Conservation (phyloP, 2,797 vertebrate genomes). For the Alosa sapidissima region DNA sequence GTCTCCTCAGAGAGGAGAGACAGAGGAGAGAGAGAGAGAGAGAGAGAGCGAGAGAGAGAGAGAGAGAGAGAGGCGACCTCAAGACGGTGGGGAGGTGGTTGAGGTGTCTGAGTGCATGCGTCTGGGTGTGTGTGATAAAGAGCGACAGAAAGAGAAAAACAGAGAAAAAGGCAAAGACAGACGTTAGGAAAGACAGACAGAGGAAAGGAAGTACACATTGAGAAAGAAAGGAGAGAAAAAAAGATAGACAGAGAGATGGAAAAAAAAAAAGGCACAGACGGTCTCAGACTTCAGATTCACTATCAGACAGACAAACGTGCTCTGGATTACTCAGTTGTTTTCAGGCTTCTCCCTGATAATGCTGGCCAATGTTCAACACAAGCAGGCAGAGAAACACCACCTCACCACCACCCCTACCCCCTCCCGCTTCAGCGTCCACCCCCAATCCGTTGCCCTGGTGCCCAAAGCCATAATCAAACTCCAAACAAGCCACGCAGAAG, state of each 20-base stretch:
- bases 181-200: conserved; percentile 15
- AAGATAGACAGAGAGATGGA: conserved; percentile 9
- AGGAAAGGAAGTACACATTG: not conserved
- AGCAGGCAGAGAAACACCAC: conserved; percentile 37
- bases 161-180: not conserved
- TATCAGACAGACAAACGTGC: conserved; percentile 23
- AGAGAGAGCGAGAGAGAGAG: not conserved
- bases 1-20: not conserved
- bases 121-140: not conserved
- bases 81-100: not conserved
- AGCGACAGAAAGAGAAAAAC: not conserved
- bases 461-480: conserved; percentile 44
- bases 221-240: conserved; percentile 2
- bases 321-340: conserved; percentile 64
- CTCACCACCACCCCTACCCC: not conserved
- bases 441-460: conserved; percentile 53
- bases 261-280: conserved; percentile 25
- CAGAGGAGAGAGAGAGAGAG: not conserved
- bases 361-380: conserved; percentile 65
- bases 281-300: conserved; percentile 39
- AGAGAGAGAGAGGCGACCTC: not conserved
- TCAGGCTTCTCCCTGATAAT: conserved; percentile 62
- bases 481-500: not conserved
- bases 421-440: conserved; percentile 36
- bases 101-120: not conserved